phyloP scores from a whole-genome alignment of 1,140 invertebrate species.

The Schlechtendalia chinensis region DNA sequence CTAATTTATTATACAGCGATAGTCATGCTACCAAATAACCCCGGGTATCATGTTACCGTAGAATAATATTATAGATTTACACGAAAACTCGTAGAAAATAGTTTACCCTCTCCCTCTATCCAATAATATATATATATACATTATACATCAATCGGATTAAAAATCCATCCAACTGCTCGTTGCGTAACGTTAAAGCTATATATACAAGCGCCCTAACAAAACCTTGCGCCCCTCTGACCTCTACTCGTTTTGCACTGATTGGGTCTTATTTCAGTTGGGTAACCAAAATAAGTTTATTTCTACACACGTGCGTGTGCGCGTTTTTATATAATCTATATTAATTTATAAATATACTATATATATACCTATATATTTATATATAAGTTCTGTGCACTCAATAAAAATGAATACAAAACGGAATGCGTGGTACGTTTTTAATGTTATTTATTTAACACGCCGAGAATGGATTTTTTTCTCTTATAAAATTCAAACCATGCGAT shows the following conservation, averaged over 20 bases:
- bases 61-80: neutral
- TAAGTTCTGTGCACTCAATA: neutral
- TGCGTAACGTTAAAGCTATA: slow-evolving; percentile 38
- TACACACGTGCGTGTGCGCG: neutral
- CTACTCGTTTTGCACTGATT: neutral
- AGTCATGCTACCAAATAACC: neutral
- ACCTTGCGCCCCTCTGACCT: neutral
- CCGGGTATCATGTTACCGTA: neutral
- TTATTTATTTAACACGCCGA: neutral
- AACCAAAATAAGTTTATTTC: neutral
- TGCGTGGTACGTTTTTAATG: neutral
- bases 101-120: no score
- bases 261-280: slow-evolving; percentile 36
- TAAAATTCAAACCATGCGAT: neutral
- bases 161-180: slow-evolving; percentile 38
- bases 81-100: no score
- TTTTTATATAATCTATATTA: neutral
- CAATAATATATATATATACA: neutral
- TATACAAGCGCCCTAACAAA: slow-evolving; percentile 13
- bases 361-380: neutral
- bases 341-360: neutral
- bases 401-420: no score
- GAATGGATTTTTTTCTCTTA: neutral
- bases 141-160: slow-evolving; percentile 19
- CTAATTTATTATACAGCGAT: neutral